Conservation (phyloP, 1,140 invertebrate species). For the Cyclargus thomasi region DNA sequence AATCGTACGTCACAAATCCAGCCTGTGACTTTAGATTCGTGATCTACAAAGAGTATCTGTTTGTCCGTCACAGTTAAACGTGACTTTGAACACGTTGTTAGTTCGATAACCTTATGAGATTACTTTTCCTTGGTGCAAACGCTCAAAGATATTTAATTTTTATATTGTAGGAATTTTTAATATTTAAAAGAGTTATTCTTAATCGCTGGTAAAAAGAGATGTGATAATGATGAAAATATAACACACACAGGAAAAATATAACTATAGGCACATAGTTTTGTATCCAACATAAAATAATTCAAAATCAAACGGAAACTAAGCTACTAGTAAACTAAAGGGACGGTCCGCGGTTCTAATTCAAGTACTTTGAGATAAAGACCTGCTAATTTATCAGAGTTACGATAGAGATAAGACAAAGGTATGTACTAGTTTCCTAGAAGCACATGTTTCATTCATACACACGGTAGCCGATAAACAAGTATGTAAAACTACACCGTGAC, state of each 20-base stretch:
- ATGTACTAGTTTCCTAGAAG: slow-evolving; percentile 2
- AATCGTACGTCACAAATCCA: background rate
- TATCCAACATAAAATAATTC: too few species aligned
- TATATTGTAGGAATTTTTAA: too few species aligned
- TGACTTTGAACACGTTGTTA: slow-evolving; percentile 10
- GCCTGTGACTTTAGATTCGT: background rate
- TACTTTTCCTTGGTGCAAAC: slow-evolving; percentile 2
- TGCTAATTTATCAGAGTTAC: background rate
- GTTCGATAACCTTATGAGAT: slow-evolving; percentile 9
- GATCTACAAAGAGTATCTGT: background rate
- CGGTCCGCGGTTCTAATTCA: background rate
- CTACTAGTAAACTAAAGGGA: background rate
- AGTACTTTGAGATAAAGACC: background rate
- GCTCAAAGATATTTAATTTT: too few species aligned
- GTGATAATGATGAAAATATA: too few species aligned
- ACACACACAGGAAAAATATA: too few species aligned
- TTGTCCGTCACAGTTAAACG: slow-evolving; percentile 11
- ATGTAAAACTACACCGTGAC: slow-evolving; percentile 14
- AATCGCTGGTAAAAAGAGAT: too few species aligned
- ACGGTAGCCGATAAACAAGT: slow-evolving; percentile 4
- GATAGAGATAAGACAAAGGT: slow-evolving; percentile 2
- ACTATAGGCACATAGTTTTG: too few species aligned
- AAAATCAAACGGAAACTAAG: too few species aligned
- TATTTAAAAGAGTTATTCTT: too few species aligned
- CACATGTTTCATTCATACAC: slow-evolving; percentile 9